phyloP scores from a whole-genome alignment of 2,113 vertebrate genomes.

The Geococcyx californianus region DNA sequence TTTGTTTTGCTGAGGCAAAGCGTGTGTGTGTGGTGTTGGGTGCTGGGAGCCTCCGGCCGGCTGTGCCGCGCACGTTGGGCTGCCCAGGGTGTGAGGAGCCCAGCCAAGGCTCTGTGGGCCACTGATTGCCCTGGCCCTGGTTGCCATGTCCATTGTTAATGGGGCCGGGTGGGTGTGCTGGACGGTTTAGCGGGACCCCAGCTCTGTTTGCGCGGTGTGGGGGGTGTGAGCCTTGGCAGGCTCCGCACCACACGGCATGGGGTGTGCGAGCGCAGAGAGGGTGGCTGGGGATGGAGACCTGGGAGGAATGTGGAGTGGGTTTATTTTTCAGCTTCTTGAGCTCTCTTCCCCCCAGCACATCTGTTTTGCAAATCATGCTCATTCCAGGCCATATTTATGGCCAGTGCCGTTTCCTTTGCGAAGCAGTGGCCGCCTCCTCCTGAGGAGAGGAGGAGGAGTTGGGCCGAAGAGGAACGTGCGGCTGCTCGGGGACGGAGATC shows the following conservation, averaged over 20 bases:
- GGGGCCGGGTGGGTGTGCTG: rapidly evolving
- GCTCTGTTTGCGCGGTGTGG: rapidly evolving
- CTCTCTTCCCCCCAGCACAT: conserved; percentile 61
- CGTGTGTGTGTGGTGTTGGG: rapidly evolving
- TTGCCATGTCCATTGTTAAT: rapidly evolving
- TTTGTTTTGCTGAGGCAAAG: not conserved
- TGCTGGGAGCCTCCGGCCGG: not conserved
- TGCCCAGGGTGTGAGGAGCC: rapidly evolving
- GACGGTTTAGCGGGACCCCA: not conserved
- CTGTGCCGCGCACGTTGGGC: rapidly evolving
- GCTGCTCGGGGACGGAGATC: not conserved
- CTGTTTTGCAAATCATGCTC: conserved; percentile 77
- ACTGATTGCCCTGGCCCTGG: not conserved
- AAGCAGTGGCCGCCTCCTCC: conserved; percentile 38
- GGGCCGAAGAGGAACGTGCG: not conserved
- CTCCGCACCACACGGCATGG: not conserved
- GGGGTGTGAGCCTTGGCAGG: not conserved
- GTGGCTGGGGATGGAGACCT: not conserved
- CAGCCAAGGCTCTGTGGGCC: not conserved
- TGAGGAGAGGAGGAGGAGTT: not conserved
- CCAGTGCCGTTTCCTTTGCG: conserved; percentile 71
- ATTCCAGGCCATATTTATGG: conserved; percentile 75
- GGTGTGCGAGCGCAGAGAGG: not conserved
- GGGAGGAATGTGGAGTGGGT: not conserved
- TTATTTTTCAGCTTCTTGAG: not conserved